Base-by-base conservation (phyloP, 1,140 invertebrate genomes). In the Drosophila eugracilis region DNA sequence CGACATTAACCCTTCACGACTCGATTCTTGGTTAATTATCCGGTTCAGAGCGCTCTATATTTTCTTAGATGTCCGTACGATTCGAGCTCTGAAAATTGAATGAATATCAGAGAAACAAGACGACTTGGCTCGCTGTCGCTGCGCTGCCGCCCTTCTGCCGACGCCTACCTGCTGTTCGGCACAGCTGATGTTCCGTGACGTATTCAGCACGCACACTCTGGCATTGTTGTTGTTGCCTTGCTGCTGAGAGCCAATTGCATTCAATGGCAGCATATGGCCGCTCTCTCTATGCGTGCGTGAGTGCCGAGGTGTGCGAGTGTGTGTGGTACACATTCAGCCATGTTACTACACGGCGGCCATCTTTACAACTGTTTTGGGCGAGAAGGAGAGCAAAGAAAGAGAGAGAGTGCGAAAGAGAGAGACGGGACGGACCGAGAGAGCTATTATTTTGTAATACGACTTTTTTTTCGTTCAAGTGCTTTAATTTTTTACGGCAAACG, bases 221-320 rank as follows among this genome's bases (percentile, higher is more conserved):
- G 34, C 49, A 49, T 73, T 75, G 76, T 81, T 75, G 49, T 81
- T 53, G 76, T 73, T 75, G 75, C 60, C 60, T 59, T 73, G 54
- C 75, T 55, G 50, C 63, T 74, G 63, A 73, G 36, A 79, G 83
- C 81, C 83, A 88, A 88, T 88, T 88, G 83, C 83, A 88, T 76
- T 85, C 66, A 65, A 50, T 79, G 78, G 54, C 78, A 60, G 67
- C 71, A 77, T 80, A 59, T 41, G 63, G 60, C 49, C 36, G 62
- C 37, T 66, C 62, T 66, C 58, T 57, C 24, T 55, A 10, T 22
- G 39, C 42, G 19, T 6, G 12, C 14, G 37, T 50, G 30, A 3
- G n/a, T n/a, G n/a, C n/a, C n/a, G n/a, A n/a, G n/a, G 42, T 41
- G 60, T 52, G 30, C 6, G 36, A 59, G 58, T 72, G 58, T 72